These are phyloP conservation scores for Salticus scenicus DNA, from an alignment of 2,888 invertebrate species.

Conservation along the genomic window DNA sequence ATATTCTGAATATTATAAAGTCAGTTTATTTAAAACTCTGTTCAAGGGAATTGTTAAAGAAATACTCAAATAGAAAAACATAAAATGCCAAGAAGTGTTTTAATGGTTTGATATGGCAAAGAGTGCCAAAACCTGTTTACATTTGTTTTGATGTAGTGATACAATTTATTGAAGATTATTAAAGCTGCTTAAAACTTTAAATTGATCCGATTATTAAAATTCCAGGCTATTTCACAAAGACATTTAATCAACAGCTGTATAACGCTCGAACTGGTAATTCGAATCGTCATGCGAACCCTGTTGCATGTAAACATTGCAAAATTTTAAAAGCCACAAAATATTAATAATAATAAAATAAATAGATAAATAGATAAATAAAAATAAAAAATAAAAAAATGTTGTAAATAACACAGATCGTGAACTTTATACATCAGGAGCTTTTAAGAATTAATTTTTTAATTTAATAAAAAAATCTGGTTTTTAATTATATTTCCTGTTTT, in stretches of 20 bases:
- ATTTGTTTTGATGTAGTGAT: background rate
- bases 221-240: background rate
- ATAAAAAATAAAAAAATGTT: background rate
- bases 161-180: background rate
- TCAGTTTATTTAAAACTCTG: slow-evolving; percentile 13
- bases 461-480: background rate
- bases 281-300: background rate
- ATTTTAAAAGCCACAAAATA: background rate
- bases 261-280: background rate
- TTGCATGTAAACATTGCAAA: background rate
- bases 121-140: background rate
- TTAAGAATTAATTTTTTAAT: background rate
- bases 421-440: background rate
- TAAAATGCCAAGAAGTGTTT: slow-evolving; percentile 15
- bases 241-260: background rate
- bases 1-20: background rate
- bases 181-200: background rate
- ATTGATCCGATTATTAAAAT: background rate
- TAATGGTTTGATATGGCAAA: slow-evolving; percentile 19
- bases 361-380: too few relatives aligned
- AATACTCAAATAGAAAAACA: slow-evolving; percentile 13
- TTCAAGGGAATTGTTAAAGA: background rate
- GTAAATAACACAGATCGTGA: background rate
- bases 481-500: too few relatives aligned
- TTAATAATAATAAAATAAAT: too few relatives aligned